Evolutionary conservation across 2,797 vertebrate genomes (phyloP), one percentile per base, ranked within the genome.

Genomic region (Chromobotia macracanthus): DNA sequence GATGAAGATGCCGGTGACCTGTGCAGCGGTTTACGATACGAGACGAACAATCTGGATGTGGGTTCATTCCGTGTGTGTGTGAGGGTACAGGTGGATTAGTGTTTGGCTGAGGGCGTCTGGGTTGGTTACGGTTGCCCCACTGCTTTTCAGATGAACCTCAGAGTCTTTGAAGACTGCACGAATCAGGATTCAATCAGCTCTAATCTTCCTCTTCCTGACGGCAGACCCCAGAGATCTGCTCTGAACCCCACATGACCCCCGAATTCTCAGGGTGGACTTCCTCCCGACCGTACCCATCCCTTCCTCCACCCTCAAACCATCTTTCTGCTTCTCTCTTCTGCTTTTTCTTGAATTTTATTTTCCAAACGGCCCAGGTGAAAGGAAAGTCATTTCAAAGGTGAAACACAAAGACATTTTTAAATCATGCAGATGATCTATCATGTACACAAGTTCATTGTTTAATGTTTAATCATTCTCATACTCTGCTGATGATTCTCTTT

Each of bases 151-250:
- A 79, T 77, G 53, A 70, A 48, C 77, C 53, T 18, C 46, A 7
- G 60, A 78, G 46, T 80, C 82, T 89, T 87, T 90, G 86, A 90
- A 88, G 84, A 69, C 60, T 72, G 72, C 74, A 75, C 13, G 72
- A 86, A 50, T 83, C 79, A 84, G 77, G 84, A 86, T 88, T 86
- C 81, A 89, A 84, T 88, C 85, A 78, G 65, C 65, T 87, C 87
- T 87, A 81, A 82, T 88, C 82, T 84, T 70, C 56, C 50, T 83
- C 65, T 82, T 73, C 83, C 70, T 48, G 76, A 68, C 51, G 76
- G 73, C 64, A 35, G 16, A 70, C 83, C 70, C 55, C 46, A 75
- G 73, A 77, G 83, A 83, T 74, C 74, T 56, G 78, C 79, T 50
- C 75, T 64, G n/a, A 72, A 66, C 55, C 72, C 28, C 61, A 74